These are phyloP conservation scores for Antedon mediterranea DNA, from an alignment of 53 echinoderm and acorn worm genomes.

Conservation along the genomic window DNA sequence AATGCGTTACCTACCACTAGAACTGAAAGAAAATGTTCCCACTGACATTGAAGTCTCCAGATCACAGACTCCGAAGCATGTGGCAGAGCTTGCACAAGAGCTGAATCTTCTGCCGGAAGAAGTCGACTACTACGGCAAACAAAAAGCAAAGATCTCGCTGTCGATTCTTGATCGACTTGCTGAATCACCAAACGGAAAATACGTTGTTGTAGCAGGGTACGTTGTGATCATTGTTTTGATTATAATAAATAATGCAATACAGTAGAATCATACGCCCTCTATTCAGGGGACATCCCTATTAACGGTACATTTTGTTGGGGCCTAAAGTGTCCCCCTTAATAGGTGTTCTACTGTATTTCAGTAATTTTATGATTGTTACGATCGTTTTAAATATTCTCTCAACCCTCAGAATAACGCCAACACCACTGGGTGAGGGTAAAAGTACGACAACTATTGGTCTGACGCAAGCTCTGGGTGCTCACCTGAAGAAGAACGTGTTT, in stretches of 20 bases:
- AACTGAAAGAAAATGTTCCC: slow-evolving; percentile 40
- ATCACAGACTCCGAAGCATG: slow-evolving; percentile 80
- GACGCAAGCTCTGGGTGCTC: slow-evolving; percentile 78
- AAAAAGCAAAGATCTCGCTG: slow-evolving; percentile 91
- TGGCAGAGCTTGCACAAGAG: slow-evolving; percentile 75
- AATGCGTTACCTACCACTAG: slow-evolving; percentile 67
- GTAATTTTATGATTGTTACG: no score
- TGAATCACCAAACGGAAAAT: slow-evolving; percentile 70
- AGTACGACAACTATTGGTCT: slow-evolving; percentile 95
- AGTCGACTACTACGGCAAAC: slow-evolving; percentile 93
- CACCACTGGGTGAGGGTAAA: slow-evolving; percentile 94
- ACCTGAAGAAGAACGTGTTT: slow-evolving; percentile 92
- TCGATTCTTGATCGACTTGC: slow-evolving; percentile 54
- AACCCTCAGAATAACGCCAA: slow-evolving; percentile 69
- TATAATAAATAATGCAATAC: background rate
- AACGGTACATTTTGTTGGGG: background rate
- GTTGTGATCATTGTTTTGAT: slow-evolving; percentile 1
- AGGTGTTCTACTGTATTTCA: no score
- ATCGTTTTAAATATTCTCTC: no score
- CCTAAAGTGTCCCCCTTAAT: no score
- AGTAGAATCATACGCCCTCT: no score
- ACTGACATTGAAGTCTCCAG: slow-evolving; percentile 89
- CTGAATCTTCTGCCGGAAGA: slow-evolving; percentile 73
- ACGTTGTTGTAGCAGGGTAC: slow-evolving; percentile 92
- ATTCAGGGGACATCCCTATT: no score